A percentile compares a stretch with the other conserved stretches of the same genome.
Conservation (phyloP, 2,888 invertebrate genomes). For the Euspilapteryx auroguttella region DNA sequence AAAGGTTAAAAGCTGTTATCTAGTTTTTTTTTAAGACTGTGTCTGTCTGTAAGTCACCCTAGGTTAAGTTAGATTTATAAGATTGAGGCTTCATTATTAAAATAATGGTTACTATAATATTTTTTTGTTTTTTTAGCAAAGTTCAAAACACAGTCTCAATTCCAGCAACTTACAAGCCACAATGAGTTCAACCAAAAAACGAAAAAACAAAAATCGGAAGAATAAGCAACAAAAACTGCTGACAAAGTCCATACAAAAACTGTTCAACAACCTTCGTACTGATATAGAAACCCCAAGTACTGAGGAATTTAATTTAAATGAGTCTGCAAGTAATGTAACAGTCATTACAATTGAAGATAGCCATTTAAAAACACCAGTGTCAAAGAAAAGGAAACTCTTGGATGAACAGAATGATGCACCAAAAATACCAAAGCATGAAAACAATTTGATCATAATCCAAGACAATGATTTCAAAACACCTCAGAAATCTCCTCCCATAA, state of each 20-base stretch:
- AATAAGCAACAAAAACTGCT: constrained; percentile 1
- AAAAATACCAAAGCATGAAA: not conserved
- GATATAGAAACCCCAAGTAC: not conserved
- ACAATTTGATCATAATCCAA: not conserved
- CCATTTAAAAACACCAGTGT: too few species aligned
- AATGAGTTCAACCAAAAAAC: not conserved
- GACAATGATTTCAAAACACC: not conserved
- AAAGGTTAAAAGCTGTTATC: too few species aligned
- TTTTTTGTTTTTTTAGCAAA: too few species aligned
- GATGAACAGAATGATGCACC: not conserved
- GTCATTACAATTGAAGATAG: constrained; percentile 1
- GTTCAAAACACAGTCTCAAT: too few species aligned
- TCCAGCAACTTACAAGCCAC: not conserved
- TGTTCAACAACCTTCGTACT: constrained; percentile 1
- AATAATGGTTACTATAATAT: too few species aligned
- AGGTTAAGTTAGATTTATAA: too few species aligned
- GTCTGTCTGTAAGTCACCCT: too few species aligned
- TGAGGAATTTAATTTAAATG: not conserved
- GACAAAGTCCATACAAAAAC: constrained; percentile 1
- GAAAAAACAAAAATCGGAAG: not conserved
- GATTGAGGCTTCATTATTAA: too few species aligned
- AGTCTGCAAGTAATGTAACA: not conserved
- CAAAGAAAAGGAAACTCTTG: not conserved
- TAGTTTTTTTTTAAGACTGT: too few species aligned
- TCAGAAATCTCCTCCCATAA: not conserved